Conservation (phyloP, 1,140 invertebrate species). For the Antheraea pernyi region DNA sequence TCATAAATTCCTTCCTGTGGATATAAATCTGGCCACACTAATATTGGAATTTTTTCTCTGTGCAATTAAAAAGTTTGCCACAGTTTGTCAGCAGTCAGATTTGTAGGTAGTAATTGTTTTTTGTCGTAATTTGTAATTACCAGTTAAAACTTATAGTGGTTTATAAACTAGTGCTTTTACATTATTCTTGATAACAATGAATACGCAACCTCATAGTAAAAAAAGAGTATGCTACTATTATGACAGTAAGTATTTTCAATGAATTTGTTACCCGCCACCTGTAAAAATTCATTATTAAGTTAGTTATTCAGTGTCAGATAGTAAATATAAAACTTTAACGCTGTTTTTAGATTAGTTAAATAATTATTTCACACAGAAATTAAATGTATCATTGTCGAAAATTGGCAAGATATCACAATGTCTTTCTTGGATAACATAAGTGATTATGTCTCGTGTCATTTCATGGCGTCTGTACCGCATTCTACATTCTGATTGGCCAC, state of each 20-base stretch:
- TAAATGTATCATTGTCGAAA: background rate
- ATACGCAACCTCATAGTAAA: slow-evolving; percentile 90
- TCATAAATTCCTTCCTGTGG: too few relatives aligned
- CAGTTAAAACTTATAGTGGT: background rate
- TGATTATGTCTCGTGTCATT: slow-evolving; percentile 43
- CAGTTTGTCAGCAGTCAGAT: background rate
- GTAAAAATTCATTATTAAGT: background rate
- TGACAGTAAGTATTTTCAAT: slow-evolving; percentile 92
- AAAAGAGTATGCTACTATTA: slow-evolving; percentile 99
- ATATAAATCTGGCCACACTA: too few relatives aligned
- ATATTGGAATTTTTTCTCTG: slow-evolving; percentile 4
- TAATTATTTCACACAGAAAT: background rate
- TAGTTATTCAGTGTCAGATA: background rate
- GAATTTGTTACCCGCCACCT: slow-evolving; percentile 64
- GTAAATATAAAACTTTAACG: too few relatives aligned
- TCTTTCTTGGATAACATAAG: slow-evolving; percentile 56
- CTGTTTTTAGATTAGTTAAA: background rate
- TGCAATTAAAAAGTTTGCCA: slow-evolving; percentile 1
- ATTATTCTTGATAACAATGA: slow-evolving; percentile 69
- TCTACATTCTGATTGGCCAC: slow-evolving; percentile 51
- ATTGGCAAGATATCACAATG: background rate
- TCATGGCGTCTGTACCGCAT: slow-evolving; percentile 59
- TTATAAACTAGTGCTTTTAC: background rate
- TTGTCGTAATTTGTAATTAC: background rate
- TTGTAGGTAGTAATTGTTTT: background rate